Conservation (phyloP, 2,113 vertebrate genomes). For the Indicator maculatus region DNA sequence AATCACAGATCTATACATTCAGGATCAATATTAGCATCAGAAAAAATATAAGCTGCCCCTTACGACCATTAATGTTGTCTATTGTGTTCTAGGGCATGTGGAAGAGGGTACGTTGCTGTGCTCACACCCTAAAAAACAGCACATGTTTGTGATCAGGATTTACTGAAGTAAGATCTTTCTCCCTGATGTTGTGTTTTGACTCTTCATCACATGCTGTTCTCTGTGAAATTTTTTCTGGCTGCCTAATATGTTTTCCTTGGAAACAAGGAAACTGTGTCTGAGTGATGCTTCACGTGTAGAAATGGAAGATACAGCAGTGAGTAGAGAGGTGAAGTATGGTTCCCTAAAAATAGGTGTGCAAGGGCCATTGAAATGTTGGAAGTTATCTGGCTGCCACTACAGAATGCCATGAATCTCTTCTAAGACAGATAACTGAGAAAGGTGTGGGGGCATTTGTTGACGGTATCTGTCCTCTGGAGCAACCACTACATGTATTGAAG, state of each 20-base stretch:
- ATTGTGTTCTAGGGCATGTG: background rate
- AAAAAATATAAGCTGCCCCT: background rate
- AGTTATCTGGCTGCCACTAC: background rate
- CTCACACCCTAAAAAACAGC: background rate
- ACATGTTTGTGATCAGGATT: background rate
- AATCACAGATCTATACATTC: background rate
- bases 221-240: background rate
- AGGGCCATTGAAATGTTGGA: background rate
- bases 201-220: background rate
- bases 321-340: background rate
- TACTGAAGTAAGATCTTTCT: background rate
- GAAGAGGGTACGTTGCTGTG: accelerated
- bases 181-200: background rate
- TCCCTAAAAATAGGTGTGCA: background rate
- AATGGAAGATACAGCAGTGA: background rate
- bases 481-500: no score
- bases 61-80: background rate
- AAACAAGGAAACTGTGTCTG: background rate
- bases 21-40: background rate
- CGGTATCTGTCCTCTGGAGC: no score
- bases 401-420: background rate
- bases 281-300: background rate
- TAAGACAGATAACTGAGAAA: background rate
- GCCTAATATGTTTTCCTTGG: background rate
- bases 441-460: no score